A percentile compares a stretch with the other conserved stretches of the same genome.
These are phyloP conservation scores for Mixornis gularis DNA, from an alignment of 2,113 vertebrate genomes.

Conservation along the genomic window DNA sequence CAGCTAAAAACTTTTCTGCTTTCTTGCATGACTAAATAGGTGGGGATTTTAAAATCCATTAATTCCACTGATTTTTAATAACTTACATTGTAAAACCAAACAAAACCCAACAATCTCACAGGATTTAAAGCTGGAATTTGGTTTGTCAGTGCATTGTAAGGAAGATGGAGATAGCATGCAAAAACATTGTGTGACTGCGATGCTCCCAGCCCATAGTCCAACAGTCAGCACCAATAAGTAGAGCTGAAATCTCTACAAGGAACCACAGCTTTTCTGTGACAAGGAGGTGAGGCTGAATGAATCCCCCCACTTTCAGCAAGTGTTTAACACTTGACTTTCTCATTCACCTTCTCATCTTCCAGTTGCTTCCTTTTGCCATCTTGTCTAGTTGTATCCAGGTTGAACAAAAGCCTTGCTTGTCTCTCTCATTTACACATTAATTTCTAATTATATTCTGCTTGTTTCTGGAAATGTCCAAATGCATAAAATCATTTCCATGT, in stretches of 20 bases:
- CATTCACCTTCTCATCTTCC: neutral
- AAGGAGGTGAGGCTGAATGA: neutral
- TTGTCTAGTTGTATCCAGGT: neutral
- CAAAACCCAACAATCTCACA: neutral
- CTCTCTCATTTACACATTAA: neutral
- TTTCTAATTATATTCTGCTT: neutral
- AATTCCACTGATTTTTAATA: neutral
- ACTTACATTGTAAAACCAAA: neutral
- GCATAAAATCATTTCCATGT: accelerated
- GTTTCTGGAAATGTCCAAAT: neutral
- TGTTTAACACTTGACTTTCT: neutral
- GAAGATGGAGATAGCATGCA: neutral
- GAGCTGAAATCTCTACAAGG: neutral
- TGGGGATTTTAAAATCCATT: neutral
- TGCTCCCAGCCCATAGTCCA: neutral
- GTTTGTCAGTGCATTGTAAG: neutral
- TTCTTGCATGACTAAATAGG: neutral
- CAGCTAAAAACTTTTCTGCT: neutral
- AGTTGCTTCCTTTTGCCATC: neutral
- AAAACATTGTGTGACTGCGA: neutral
- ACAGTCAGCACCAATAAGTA: neutral
- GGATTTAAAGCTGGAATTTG: neutral
- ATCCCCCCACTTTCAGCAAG: neutral
- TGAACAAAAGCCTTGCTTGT: neutral
- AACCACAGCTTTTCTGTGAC: neutral